Evolutionary conservation across 1,140 invertebrate genomes (phyloP), one percentile per base, ranked within the genome.

Genomic region (Bombus haemorrhoidalis): DNA sequence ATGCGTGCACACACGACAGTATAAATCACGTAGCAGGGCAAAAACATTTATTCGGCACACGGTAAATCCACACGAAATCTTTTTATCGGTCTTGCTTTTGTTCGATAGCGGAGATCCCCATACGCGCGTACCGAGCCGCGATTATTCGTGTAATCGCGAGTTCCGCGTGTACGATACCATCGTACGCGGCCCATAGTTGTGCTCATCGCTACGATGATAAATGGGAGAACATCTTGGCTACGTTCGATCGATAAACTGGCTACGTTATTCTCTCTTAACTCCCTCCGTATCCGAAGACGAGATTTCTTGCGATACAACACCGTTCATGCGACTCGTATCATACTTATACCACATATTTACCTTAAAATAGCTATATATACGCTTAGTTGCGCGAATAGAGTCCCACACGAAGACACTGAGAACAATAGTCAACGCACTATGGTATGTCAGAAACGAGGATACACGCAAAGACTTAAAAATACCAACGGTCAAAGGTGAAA

Each of bases 141-240:
- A 75, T 83, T 83, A 83, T 76, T 83, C 72, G 76, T 79, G 83
- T 84, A 84, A 84, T 62, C 76, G 76, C 39, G 74, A 71, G 53
- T 72, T 62, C 37, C 66, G 13, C 28, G 32, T n/a, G 34, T 32
- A 18, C 72, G 43, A 77, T 62, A 43, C n/a, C 18, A 73, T 73
- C 39, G 5, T 10, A 10, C 25, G 18, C 22, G 1, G 32, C 15
- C 47, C n/a, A 53, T 53, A 53, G 47, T 53, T 18, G 18, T 53
- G 47, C 32, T 57, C 32, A 25, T 75, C n/a, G 53, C 18, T 25
- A 13, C 34, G 18, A 62, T 79, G 82, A 86, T 76, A 77, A 77
- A 86, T 69, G 73, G 68, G 28, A 15, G 69, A 80, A 66, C 66
- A 81, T 87, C 78, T 86, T 81, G 78, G 47, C 32, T 72, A 81